phyloP scores from a whole-genome alignment of 2,113 vertebrate species.

The Notechis scutatus region DNA sequence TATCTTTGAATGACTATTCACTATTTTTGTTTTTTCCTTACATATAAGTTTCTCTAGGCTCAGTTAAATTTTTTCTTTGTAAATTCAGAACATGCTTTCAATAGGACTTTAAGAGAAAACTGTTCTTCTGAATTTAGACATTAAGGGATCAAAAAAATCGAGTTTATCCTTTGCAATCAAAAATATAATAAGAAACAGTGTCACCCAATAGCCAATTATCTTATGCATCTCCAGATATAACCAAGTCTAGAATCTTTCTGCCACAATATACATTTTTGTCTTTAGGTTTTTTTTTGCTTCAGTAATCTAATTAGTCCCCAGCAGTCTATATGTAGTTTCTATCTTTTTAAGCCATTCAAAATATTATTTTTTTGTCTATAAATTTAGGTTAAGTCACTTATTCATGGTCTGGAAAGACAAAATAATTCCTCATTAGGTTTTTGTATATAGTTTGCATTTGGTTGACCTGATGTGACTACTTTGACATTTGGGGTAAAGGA shows the following conservation, averaged over 20 bases:
- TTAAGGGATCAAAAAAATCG: neutral
- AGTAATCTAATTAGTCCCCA: neutral
- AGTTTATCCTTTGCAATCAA: neutral
- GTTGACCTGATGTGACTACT: slow-evolving; percentile 8
- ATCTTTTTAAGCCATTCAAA: neutral
- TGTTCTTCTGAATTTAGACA: neutral
- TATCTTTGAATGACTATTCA: slow-evolving; percentile 28
- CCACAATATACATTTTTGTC: neutral
- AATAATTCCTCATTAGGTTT: neutral
- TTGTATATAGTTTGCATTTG: neutral
- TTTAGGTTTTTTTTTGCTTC: neutral
- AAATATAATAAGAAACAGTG: neutral
- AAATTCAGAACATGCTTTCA: neutral
- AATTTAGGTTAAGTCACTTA: neutral
- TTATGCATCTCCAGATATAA: too few species aligned
- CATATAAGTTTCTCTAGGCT: neutral
- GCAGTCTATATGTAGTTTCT: neutral
- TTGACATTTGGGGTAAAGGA: neutral
- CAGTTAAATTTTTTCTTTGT: neutral
- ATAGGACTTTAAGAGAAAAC: neutral
- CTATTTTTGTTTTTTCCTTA: neutral
- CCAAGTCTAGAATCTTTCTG: neutral
- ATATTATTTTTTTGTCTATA: neutral
- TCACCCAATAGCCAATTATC: too few species aligned
- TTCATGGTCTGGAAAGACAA: neutral